phyloP scores from a whole-genome alignment of 2,888 invertebrate genomes.

The Adelphocoris suturalis region DNA sequence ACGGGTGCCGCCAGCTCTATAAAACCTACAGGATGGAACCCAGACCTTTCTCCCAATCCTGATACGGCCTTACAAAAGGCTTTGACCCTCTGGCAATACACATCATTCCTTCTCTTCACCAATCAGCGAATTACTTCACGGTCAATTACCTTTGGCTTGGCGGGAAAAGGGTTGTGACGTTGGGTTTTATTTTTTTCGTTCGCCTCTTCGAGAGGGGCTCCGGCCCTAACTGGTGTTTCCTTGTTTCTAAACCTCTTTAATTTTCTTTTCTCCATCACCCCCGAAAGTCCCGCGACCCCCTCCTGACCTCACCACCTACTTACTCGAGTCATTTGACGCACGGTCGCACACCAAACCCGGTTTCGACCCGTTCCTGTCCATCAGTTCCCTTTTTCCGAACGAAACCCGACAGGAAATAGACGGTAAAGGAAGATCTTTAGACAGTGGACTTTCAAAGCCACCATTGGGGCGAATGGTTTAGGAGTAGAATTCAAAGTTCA shows the following conservation, averaged over 20 bases:
- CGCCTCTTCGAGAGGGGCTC: background rate
- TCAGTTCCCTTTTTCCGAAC: slow-evolving; percentile 6
- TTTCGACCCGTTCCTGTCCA: background rate
- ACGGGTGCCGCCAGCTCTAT: background rate
- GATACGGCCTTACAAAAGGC: background rate
- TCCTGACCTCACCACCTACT: slow-evolving; percentile 21
- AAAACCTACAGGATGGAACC: background rate
- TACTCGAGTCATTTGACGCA: slow-evolving; percentile 44
- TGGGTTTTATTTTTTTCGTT: background rate
- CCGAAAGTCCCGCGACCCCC: background rate
- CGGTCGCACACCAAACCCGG: slow-evolving; percentile 37
- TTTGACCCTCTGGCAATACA: slow-evolving; percentile 44
- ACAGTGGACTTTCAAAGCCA: background rate
- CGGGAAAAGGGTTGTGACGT: slow-evolving; percentile 43
- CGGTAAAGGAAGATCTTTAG: background rate
- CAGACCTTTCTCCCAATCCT: background rate
- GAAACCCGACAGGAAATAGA: background rate
- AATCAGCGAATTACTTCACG: slow-evolving; percentile 62
- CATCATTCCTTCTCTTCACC: slow-evolving; percentile 38
- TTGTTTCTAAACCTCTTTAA: slow-evolving; percentile 29
- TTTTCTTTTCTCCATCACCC: slow-evolving; percentile 9
- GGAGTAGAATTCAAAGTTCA: no score
- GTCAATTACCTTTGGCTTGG: slow-evolving; percentile 40
- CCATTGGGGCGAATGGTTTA: background rate
- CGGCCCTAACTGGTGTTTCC: background rate